Evolutionary conservation across 2,113 vertebrate genomes (phyloP).

Genomic region (Plectropomus leopardus): DNA sequence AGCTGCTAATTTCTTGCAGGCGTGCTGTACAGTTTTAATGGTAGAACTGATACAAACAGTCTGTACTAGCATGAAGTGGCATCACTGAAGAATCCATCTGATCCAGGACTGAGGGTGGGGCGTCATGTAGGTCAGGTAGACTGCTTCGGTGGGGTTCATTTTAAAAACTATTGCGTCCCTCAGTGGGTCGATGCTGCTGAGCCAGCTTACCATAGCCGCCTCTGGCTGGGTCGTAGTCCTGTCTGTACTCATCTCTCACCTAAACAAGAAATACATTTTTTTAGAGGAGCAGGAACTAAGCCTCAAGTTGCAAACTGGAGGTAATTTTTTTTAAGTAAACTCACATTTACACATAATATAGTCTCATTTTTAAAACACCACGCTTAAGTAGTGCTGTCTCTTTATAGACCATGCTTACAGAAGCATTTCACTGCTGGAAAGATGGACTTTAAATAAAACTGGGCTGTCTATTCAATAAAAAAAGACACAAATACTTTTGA

Average conservation of each 20-base stretch:
- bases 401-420: conserved; percentile 49
- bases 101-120: background rate
- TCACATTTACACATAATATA: background rate
- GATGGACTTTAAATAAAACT: too few species aligned
- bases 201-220: conserved; percentile 90
- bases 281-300: too few species aligned
- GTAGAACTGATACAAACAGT: background rate
- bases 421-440: too few species aligned
- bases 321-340: background rate
- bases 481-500: too few species aligned
- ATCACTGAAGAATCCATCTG: background rate
- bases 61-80: conserved; percentile 2
- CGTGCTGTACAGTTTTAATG: background rate
- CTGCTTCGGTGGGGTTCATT: background rate
- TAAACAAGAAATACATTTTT: conserved; percentile 47
- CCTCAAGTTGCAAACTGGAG: background rate
- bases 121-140: conserved; percentile 10
- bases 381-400: conserved; percentile 7
- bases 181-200: conserved; percentile 81
- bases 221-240: conserved; percentile 90
- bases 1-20: conserved; percentile 9
- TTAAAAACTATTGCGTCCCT: conserved; percentile 81
- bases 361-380: conserved; percentile 46
- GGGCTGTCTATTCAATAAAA: too few species aligned
- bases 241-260: conserved; percentile 90